Evolutionary conservation across 2,113 vertebrate species (phyloP), one percentile per base, ranked within the genome.

Genomic region (Chloroceryle aenea): DNA sequence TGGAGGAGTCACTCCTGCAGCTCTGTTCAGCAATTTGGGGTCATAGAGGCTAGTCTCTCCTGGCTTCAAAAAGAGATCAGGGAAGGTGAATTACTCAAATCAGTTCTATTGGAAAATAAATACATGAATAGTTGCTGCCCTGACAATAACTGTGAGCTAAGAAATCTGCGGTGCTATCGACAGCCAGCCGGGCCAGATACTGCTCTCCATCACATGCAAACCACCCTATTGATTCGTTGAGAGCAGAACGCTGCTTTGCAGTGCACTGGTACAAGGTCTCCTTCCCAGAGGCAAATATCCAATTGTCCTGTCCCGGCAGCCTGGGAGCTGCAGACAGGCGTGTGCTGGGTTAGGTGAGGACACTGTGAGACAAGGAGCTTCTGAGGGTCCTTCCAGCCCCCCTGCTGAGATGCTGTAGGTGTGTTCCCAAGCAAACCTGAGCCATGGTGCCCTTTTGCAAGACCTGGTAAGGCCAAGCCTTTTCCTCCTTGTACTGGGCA

Each of bases 201-300:
- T 3, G 0, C 67, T 82, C 76, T 42, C 32, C 4, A 3, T 29
- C 3, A 0, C 48, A 47, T 59, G 56, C 90, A 68, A 5, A 61
- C n/a, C 26, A 61, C n/a, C 26, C 2, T 6, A 86, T 96, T 2
- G 36, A 97, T 87, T 30, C 45, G 2, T 8, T 14, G 61, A 69
- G 63, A 95, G 79, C 90, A 88, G 12, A 59, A 84, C n/a, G 19
- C 52, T 79, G 93, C 82, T 84, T 64, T 17, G 78, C 6, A 0
- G 5, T 48, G n/a, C 32, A 8, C n/a, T 64, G 56, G 30, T 68
- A 72, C 87, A 86, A 96, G 43, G 85, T 95, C 90, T 94, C 95
- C 90, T 97, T 97, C 94, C 96, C 96, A 56, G 75, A 92, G 93
- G 97, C 96, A 76, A 72, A 90, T 79, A 93, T 90, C 83, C 0